Conservation (phyloP, 2,888 invertebrate species). For the Philereme vetulata region DNA sequence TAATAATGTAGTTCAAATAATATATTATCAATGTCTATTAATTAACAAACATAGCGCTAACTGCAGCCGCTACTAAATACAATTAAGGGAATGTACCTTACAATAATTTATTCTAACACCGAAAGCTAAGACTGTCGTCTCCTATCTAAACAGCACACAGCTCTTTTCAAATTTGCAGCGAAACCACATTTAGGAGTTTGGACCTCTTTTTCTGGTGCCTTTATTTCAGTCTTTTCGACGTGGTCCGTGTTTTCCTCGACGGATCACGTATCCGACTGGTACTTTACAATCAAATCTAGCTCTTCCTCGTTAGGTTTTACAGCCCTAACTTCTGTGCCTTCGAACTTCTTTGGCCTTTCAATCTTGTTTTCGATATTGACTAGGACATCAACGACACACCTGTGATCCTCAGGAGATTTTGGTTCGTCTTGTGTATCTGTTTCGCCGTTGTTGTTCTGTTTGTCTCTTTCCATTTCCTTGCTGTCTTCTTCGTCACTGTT, state of each 20-base stretch:
- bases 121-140: conserved; percentile 69
- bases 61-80: conserved; percentile 9
- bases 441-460: conserved; percentile 66
- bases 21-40: neutral
- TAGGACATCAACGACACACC: conserved; percentile 70
- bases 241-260: conserved; percentile 62
- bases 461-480: conserved; percentile 66
- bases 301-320: conserved; percentile 72
- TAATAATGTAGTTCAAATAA: neutral
- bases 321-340: conserved; percentile 65
- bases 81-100: conserved; percentile 26
- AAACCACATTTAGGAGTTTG: conserved; percentile 71
- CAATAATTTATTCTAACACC: conserved; percentile 23
- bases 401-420: conserved; percentile 65
- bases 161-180: conserved; percentile 73
- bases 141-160: conserved; percentile 77
- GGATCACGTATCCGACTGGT: conserved; percentile 82
- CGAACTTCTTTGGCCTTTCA: conserved; percentile 69
- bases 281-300: conserved; percentile 76
- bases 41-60: neutral
- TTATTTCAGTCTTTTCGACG: conserved; percentile 66
- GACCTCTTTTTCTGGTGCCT: conserved; percentile 59
- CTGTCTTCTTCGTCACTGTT: conserved; percentile 74
- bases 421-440: conserved; percentile 53
- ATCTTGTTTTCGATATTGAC: conserved; percentile 77